These are phyloP conservation scores for Campaea margaritaria DNA, from an alignment of 2,888 invertebrate species.

Conservation along the genomic window DNA sequence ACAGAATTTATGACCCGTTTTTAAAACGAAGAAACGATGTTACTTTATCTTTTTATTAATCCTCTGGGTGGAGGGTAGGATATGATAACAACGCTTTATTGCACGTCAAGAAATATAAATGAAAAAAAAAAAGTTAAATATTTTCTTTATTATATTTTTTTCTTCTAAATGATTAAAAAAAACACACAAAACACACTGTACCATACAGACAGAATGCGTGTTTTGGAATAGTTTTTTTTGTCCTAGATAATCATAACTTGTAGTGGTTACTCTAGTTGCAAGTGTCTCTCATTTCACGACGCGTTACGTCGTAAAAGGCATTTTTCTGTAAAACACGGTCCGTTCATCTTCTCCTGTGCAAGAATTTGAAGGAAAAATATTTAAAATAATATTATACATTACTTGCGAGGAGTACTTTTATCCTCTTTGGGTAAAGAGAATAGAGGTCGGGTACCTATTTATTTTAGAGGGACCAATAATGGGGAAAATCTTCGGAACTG, in stretches of 20 bases:
- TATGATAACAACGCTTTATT: too few species aligned
- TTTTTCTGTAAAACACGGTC: constrained; percentile 39
- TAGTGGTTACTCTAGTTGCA: constrained; percentile 22
- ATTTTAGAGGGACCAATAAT: not conserved
- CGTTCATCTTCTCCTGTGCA: constrained; percentile 31
- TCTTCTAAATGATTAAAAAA: too few species aligned
- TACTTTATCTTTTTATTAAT: too few species aligned
- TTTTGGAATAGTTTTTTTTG: not conserved
- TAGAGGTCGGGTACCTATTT: not conserved
- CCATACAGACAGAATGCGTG: too few species aligned
- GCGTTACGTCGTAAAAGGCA: constrained; percentile 34
- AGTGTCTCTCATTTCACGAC: constrained; percentile 34
- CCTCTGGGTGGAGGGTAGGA: too few species aligned
- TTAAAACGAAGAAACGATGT: too few species aligned
- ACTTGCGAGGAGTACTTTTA: constrained; percentile 6
- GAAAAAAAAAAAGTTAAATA: too few species aligned
- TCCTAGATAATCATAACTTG: not conserved
- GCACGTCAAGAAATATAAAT: too few species aligned
- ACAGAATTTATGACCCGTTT: too few species aligned
- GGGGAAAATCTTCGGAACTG: too few species aligned
- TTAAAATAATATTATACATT: constrained; percentile 25
- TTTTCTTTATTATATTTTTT: too few species aligned
- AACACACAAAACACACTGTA: too few species aligned
- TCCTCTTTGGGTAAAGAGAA: constrained; percentile 3
- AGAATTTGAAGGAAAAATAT: constrained; percentile 34